phyloP scores from a whole-genome alignment of 2,888 invertebrate species.

The Deilephila porcellus region DNA sequence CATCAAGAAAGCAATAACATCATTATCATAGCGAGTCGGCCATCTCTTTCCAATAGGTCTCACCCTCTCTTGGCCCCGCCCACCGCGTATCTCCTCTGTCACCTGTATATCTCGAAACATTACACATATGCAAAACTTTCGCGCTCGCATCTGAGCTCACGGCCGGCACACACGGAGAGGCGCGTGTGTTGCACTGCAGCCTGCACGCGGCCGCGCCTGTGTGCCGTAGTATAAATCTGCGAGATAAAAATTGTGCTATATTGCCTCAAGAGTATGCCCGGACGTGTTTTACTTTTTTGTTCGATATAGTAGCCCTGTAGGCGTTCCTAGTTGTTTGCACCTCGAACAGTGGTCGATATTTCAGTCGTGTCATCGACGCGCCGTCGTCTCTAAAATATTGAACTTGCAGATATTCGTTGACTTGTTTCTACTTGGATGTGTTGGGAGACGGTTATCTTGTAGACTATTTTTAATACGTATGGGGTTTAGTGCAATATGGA shows the following conservation, averaged over 20 bases:
- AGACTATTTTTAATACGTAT: background rate
- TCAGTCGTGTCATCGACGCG: conserved; percentile 74
- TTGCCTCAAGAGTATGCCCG: conserved; percentile 64
- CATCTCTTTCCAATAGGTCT: conserved; percentile 84
- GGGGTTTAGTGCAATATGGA: background rate
- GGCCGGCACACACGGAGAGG: conserved; percentile 44
- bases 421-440: conserved; percentile 38
- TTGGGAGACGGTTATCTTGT: conserved; percentile 6
- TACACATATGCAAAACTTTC: conserved; percentile 85
- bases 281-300: conserved; percentile 69
- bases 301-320: conserved; percentile 71
- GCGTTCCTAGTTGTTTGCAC: conserved; percentile 83
- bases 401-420: conserved; percentile 49
- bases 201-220: conserved; percentile 52
- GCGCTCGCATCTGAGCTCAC: conserved; percentile 71
- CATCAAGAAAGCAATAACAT: conserved; percentile 85
- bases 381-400: conserved; percentile 58
- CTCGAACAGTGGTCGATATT: conserved; percentile 82
- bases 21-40: conserved; percentile 84
- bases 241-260: conserved; percentile 83
- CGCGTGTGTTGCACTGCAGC: conserved; percentile 35
- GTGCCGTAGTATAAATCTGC: conserved; percentile 76
- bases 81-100: conserved; percentile 81
- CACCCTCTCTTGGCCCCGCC: conserved; percentile 80
- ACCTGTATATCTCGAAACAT: conserved; percentile 85